Evolutionary conservation across 1,140 invertebrate species (phyloP).

Genomic region (Macrobrachium rosenbergii): DNA sequence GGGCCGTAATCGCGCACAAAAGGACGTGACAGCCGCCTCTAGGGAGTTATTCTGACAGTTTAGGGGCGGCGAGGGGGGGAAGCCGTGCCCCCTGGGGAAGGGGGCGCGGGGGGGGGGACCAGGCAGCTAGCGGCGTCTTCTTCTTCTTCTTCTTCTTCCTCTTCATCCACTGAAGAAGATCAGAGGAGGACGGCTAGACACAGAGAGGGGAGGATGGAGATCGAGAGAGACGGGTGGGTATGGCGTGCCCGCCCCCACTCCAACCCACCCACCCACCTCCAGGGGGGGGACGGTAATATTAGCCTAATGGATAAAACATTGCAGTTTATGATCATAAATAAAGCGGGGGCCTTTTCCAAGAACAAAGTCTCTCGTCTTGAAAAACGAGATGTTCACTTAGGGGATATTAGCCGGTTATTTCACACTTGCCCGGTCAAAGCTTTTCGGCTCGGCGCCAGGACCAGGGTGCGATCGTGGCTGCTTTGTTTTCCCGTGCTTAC

Average conservation of each 20-base stretch:
- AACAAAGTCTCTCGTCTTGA: slow-evolving; percentile 4
- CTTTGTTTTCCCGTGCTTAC: background rate
- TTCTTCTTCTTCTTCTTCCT: too few species aligned
- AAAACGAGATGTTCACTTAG: slow-evolving; percentile 27
- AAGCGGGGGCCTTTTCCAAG: background rate
- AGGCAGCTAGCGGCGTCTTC: too few species aligned
- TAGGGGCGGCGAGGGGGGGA: background rate
- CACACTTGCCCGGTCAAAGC: slow-evolving; percentile 16
- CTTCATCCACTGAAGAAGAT: too few species aligned
- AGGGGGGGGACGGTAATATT: background rate
- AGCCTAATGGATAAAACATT: slow-evolving; percentile 29
- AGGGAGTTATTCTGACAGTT: background rate
- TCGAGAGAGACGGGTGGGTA: too few species aligned
- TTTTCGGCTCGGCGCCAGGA: background rate
- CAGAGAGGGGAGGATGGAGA: too few species aligned
- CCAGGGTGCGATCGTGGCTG: background rate
- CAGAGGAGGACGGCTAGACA: too few species aligned
- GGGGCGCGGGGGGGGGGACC: too few species aligned
- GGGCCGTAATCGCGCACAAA: slow-evolving; percentile 4
- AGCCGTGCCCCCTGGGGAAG: too few species aligned
- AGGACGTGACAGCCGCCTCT: slow-evolving; percentile 3
- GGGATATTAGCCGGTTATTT: slow-evolving; percentile 16
- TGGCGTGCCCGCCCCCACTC: too few species aligned
- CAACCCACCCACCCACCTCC: background rate
- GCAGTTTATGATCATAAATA: slow-evolving; percentile 25